Base-by-base conservation (phyloP, 1,140 invertebrate genomes). In the Drosophila virilis region DNA sequence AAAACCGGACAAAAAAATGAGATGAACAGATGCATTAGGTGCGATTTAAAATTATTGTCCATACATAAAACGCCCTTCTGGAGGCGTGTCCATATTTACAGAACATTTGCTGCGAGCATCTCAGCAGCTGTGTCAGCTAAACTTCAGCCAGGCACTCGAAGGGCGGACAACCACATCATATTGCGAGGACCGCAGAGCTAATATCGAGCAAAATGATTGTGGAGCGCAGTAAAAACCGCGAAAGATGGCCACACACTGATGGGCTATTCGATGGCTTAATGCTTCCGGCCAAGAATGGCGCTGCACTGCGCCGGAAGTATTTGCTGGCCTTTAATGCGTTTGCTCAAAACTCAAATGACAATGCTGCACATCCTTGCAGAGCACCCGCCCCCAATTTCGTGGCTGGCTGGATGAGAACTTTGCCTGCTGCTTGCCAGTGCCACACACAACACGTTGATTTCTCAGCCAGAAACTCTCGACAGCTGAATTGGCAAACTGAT, bases 321-420 rank as follows among this genome's bases (percentile, higher is more conserved):
- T 86, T 78, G 78, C 69, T 62, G 74, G 46, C 67, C 74, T 77
- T 77, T 78, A 85, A 85, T 86, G 81, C 82, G 81, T 86, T 85
- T 78, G 71, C 71, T 74, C 61, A 69, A 28, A 81, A 76, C 57
- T 65, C 46, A 74, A 74, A 69, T 74, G 66, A 69, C 46, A 70
- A 74, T 60, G 50, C 67, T 48, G 65, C 65, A 57, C 65, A 57
- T 43, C 45, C 64, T 15, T n/a, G 46, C 45, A 42, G 15, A 58
- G 46, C 64, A 59, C 8, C 48, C 64, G 35, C 17, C n/a, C 46
- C 48, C 13, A 35, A 43, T 45, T 42, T 42, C 62, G 15, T 15
- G 12, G 58, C 32, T 37, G 33, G 32, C 33, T 66, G 12, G 52
- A 42, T 42, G 17, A 37, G 62, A 46, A 37, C 46, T 42, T 69